Evolutionary conservation across 2,113 vertebrate genomes (phyloP).

Genomic region (Penelope pileata): DNA sequence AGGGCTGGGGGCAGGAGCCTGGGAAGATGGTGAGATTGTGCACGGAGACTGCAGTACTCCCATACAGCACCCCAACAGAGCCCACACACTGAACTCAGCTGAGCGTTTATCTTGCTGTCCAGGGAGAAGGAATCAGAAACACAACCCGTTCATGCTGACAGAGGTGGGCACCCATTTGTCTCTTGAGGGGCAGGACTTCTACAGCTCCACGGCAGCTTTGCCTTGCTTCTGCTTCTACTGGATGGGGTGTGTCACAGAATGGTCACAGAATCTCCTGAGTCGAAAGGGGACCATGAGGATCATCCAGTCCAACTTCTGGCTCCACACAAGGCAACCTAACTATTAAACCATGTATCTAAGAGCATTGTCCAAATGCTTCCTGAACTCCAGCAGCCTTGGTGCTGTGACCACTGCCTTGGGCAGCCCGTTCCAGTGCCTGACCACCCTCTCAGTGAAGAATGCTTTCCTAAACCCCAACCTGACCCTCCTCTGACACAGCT

Average conservation of each 20-base stretch:
- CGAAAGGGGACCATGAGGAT: background rate
- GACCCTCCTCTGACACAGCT: background rate
- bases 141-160: background rate
- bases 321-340: background rate
- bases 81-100: background rate
- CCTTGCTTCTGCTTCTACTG: background rate
- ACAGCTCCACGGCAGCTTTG: background rate
- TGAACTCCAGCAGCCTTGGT: background rate
- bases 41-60: background rate
- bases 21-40: background rate
- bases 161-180: fast-evolving
- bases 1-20: background rate
- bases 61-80: background rate
- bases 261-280: background rate
- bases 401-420: background rate
- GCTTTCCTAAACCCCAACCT: background rate
- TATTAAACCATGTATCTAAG: background rate
- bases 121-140: background rate
- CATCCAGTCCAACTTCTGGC: background rate
- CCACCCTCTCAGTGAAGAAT: background rate
- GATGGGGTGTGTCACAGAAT: background rate
- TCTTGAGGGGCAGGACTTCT: background rate
- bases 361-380: background rate
- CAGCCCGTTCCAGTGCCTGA: background rate
- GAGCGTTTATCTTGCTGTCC: fast-evolving